Evolutionary conservation across 2,113 vertebrate genomes (phyloP).

Genomic region (Dipodomys merriami): DNA sequence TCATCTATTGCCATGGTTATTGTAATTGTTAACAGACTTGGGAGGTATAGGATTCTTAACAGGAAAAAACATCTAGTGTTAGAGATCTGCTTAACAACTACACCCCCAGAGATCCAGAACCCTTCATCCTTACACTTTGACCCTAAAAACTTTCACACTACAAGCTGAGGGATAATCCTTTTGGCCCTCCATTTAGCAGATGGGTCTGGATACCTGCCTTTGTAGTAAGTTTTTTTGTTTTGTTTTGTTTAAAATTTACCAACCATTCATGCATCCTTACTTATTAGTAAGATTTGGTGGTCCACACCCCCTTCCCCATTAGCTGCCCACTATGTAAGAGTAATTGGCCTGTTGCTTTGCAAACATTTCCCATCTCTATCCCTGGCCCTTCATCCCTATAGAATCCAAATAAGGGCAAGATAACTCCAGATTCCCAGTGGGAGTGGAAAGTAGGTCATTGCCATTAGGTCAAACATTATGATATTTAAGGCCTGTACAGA

Average conservation of each 20-base stretch:
- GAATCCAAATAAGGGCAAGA: constrained; percentile 68
- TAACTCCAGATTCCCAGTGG: constrained; percentile 67
- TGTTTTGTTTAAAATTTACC: background rate
- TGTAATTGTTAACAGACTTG: constrained; percentile 30
- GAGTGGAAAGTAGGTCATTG: constrained; percentile 76
- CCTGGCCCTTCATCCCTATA: constrained; percentile 56
- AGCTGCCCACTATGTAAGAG: background rate
- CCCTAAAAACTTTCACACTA: constrained; percentile 32
- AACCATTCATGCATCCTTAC: background rate
- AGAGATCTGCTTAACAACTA: background rate
- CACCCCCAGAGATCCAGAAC: constrained; percentile 35
- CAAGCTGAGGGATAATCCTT: background rate
- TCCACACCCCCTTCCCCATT: background rate
- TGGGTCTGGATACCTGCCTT: constrained; percentile 4
- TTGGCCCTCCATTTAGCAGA: constrained; percentile 20
- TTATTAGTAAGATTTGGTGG: background rate
- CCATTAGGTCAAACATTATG: constrained; percentile 25
- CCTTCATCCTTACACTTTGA: constrained; percentile 32
- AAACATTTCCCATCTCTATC: constrained; percentile 55
- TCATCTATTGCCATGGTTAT: background rate
- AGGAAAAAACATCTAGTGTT: constrained; percentile 26
- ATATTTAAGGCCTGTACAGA: constrained; percentile 63
- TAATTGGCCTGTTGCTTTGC: constrained; percentile 63
- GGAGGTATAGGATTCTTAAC: constrained; percentile 15
- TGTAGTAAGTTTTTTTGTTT: constrained; percentile 8